Evolutionary conservation across 2,888 invertebrate genomes (phyloP), one percentile per base, ranked within the genome.

Genomic region (Physocephala rufipes): DNA sequence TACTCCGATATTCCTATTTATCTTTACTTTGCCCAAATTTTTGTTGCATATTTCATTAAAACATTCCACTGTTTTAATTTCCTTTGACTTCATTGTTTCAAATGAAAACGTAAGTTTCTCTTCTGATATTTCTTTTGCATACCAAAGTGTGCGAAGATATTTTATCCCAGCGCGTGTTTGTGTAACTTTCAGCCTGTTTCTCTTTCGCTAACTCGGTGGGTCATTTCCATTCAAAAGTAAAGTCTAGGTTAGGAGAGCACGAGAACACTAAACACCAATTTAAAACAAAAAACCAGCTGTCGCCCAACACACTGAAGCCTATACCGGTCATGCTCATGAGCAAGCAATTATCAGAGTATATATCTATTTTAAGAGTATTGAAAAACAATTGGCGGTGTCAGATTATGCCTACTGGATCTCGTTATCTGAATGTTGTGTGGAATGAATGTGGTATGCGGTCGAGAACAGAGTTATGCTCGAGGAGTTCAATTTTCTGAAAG

Each of bases 201-300:
- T 36, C 36, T 36, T 9, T 36, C n/a, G n/a, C n/a, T n/a, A 36
- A 73, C 73, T 65, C 61, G 73, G 71, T 74, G 36, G 36, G 36
- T 36, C 36, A 36, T 36, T 36, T 36, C 36, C 5, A 36, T 36
- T 36, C 36, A 36, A 36, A n/a, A 49, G 4, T 76, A 74, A 74
- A 77, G 76, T 74, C 74, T 77, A 72, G 78, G 77, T 77, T 76
- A 77, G 76, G 73, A 76, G 75, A 75, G 72, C 76, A 76, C 66
- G 55, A 66, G 53, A 70, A 66, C 55, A 53, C 69, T 28, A 5
- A 55, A 72, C 55, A 71, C 26, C 68, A 47, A 47, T 45, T 15
- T 30, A 49, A 59, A 74, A 66, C 61, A 55, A 67, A 67, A 64
- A 28, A 69, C 66, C 65, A 62, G 71, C 47, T 73, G 72, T 58